Evolutionary conservation across 2,113 vertebrate genomes (phyloP).

Genomic region (Microtus montanus): DNA sequence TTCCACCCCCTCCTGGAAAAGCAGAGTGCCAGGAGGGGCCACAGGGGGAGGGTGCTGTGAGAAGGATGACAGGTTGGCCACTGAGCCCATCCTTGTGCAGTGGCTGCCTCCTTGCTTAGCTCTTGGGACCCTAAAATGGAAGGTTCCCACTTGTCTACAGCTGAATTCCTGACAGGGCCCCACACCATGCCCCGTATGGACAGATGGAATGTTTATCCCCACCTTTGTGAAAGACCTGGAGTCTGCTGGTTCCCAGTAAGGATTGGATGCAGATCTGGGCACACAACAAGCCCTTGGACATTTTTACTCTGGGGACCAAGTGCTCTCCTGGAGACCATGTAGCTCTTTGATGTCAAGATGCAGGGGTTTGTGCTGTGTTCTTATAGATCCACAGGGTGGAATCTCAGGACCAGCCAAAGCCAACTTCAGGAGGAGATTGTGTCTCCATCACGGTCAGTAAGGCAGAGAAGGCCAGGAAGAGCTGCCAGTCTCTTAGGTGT

Average conservation of each 20-base stretch:
- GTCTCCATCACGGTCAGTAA: neutral
- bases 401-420: neutral
- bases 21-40: neutral
- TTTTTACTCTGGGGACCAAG: neutral
- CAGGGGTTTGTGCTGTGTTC: neutral
- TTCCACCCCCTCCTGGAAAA: neutral
- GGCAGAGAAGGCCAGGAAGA: neutral
- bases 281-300: neutral
- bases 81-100: fast-evolving
- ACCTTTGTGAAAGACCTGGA: neutral
- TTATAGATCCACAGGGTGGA: neutral
- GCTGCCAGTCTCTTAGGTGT: neutral
- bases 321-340: fast-evolving
- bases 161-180: neutral
- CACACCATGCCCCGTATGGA: neutral
- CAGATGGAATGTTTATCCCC: neutral
- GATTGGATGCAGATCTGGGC: neutral
- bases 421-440: neutral
- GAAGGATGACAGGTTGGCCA: neutral
- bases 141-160: neutral
- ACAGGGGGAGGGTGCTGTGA: neutral
- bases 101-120: neutral
- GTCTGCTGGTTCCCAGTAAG: neutral
- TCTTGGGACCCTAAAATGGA: neutral
- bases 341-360: neutral